A percentile compares a stretch with the other conserved stretches of the same genome.
Conservation (phyloP, 2,113 vertebrate genomes). For the Dromas ardeola region DNA sequence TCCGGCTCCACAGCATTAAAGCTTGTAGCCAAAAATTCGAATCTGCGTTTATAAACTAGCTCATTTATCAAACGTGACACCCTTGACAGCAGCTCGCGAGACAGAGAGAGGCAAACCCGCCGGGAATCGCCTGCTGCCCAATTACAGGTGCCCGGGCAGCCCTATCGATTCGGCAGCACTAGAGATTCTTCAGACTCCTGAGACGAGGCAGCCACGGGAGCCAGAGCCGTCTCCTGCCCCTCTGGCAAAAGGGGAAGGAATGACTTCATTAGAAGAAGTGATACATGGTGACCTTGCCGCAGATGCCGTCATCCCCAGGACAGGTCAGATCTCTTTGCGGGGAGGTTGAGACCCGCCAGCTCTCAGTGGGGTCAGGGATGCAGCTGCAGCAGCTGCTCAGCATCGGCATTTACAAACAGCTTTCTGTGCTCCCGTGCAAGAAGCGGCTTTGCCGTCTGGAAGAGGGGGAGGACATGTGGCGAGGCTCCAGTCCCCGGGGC, state of each 20-base stretch:
- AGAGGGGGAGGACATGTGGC: background rate
- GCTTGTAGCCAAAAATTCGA: background rate
- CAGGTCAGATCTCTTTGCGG: background rate
- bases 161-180: background rate
- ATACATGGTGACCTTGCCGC: rapidly evolving
- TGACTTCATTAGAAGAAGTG: background rate
- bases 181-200: background rate
- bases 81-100: background rate
- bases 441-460: background rate
- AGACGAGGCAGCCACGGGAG: background rate
- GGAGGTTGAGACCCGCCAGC: background rate
- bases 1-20: background rate
- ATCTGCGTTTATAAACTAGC: background rate
- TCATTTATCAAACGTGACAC: background rate
- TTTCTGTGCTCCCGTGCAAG: background rate
- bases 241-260: background rate
- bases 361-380: background rate
- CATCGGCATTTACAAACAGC: background rate
- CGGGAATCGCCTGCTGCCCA: background rate
- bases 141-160: background rate
- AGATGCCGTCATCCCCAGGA: background rate
- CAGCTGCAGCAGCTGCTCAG: background rate
- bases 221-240: background rate
- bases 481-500: background rate
- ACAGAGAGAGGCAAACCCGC: background rate